Base-by-base conservation (phyloP, 1,140 invertebrate species). In the Drosophila carrolli region DNA sequence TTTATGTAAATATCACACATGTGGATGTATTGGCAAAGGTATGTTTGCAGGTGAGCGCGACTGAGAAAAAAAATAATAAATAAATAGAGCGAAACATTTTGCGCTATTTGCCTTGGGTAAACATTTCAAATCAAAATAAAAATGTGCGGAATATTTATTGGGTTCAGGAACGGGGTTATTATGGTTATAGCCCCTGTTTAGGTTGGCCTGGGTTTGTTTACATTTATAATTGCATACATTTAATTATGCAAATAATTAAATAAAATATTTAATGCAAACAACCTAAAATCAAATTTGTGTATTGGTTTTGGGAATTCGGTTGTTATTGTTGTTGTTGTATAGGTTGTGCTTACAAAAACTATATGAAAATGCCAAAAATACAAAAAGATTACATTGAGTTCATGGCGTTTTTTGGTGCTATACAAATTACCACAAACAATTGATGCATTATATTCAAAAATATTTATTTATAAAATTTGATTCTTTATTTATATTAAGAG, bases 381-480 rank as follows among this genome's bases (percentile, higher is more conserved):
- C 81, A 84, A 84, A 76, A 77, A 71, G 54, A 71, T 46, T 76
- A 86, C 79, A 86, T 81, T 73, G 74, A 85, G 66, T 65, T 78
- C 59, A 76, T 82, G 65, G 60, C 43, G 35, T 72, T 63, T 75
- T 70, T 56, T 68, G 65, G 83, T 90, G 83, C 88, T 90, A 84
- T 91, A 89, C 83, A 91, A 90, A 91, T 91, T 91, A 91, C 77
- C 89, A 91, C 89, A 91, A 91, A 90, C 81, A 91, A 63, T 80
- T 71, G 62, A 83, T 90, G 88, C 82, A 81, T 73, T 86, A 90
- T 86, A 82, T 70, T 75, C 75, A 88, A 82, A 90, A 86, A 77
- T 68, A 68, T 75, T 46, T 81, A 74, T 82, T 78, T 81, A 71
- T 84, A 84, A 70, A 77, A 55, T 50, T 62, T 54, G 29, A 68